Percentiles rank a stretch among this genome's conserved stretches.
Conservation (phyloP, 2,888 invertebrate genomes). For the Aquatica leii region DNA sequence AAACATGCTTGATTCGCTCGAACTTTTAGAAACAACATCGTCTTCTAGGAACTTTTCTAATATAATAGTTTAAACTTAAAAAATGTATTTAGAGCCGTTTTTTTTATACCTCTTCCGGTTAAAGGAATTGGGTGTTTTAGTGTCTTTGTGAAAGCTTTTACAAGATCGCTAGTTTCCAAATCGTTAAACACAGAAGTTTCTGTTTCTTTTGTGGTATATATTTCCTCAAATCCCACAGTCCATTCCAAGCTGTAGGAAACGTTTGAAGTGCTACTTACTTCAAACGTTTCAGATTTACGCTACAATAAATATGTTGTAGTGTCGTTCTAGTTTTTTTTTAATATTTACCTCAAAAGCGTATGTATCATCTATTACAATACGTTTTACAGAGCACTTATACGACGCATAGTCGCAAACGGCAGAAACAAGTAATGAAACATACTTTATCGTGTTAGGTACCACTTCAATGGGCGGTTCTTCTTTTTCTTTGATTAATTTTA, state of each 20-base stretch:
- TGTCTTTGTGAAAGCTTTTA: not conserved
- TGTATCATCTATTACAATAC: constrained; percentile 64
- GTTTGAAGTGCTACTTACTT: constrained; percentile 48
- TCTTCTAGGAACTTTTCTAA: constrained; percentile 35
- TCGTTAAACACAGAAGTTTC: not conserved
- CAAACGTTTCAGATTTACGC: constrained; percentile 45
- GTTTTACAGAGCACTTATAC: constrained; percentile 60
- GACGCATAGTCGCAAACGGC: constrained; percentile 64
- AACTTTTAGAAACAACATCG: not conserved
- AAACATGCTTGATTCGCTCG: constrained; percentile 40
- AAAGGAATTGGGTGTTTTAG: constrained; percentile 21
- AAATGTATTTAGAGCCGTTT: not conserved
- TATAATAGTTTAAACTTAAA: constrained; percentile 1
- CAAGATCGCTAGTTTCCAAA: not conserved
- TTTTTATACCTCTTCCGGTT: constrained; percentile 38
- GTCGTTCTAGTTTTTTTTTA: too few species aligned
- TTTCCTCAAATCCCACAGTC: constrained; percentile 41
- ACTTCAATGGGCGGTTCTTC: constrained; percentile 53
- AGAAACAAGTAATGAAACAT: constrained; percentile 63
- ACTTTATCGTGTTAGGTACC: constrained; percentile 47
- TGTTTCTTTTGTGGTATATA: constrained; percentile 29
- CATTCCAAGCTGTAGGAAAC: constrained; percentile 49
- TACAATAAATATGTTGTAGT: constrained; percentile 28
- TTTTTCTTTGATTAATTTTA: constrained; percentile 48
- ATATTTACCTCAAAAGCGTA: constrained; percentile 63